Evolutionary conservation across 2,113 vertebrate species (phyloP).

Genomic region (Cisticola juncidis): DNA sequence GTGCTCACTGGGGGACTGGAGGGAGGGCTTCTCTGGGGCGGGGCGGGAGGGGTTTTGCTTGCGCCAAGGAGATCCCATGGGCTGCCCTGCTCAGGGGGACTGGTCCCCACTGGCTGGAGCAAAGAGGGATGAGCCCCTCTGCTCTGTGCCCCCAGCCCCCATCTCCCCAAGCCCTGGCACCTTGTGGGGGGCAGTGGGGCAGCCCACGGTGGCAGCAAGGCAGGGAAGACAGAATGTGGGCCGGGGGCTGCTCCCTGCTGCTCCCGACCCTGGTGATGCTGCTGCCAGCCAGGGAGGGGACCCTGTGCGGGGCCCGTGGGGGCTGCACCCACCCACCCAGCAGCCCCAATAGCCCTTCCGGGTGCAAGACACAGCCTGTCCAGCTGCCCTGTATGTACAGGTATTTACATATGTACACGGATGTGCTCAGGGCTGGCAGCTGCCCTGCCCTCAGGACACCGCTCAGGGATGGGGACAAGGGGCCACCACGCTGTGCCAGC

Average conservation of each 20-base stretch:
- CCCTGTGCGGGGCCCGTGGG: background rate
- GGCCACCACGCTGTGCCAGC: background rate
- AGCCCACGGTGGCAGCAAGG: background rate
- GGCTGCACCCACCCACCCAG: background rate
- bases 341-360: slow-evolving; percentile 49
- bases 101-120: background rate
- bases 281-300: background rate
- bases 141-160: background rate
- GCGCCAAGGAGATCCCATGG: background rate
- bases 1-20: background rate
- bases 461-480: background rate
- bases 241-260: background rate
- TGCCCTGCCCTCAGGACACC: background rate
- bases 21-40: background rate
- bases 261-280: background rate
- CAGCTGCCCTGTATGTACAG: slow-evolving; percentile 21
- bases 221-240: slow-evolving; percentile 25
- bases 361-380: background rate
- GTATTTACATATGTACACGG: slow-evolving; percentile 45
- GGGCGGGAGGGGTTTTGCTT: background rate
- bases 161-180: background rate
- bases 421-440: background rate
- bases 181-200: background rate
- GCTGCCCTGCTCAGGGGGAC: background rate
- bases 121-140: background rate